A percentile compares a stretch with the other conserved stretches of the same genome.
Conservation (phyloP, 2,888 invertebrate species). For the Nemoura dubitans region DNA sequence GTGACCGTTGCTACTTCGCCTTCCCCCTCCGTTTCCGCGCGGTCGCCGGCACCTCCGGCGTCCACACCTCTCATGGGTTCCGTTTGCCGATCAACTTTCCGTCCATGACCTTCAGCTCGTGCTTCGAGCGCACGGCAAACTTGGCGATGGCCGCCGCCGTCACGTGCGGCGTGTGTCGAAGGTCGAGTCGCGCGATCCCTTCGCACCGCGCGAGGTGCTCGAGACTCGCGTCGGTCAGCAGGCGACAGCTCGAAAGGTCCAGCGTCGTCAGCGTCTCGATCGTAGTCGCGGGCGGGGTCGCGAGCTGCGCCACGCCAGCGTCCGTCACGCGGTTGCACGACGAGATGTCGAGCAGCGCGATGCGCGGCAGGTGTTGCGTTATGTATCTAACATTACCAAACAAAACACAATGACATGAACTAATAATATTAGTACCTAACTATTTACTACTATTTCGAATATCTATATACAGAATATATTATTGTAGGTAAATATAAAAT, state of each 20-base stretch:
- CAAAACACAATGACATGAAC: too few species aligned
- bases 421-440: too few species aligned
- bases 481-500: too few species aligned
- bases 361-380: constrained; percentile 77
- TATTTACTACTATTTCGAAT: too few species aligned
- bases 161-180: constrained; percentile 82
- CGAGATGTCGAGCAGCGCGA: constrained; percentile 81
- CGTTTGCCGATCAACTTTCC: constrained; percentile 49
- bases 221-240: constrained; percentile 82
- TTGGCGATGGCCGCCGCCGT: constrained; percentile 84
- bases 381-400: too few species aligned
- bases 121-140: constrained; percentile 68
- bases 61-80: not conserved
- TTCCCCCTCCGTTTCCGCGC: not conserved
- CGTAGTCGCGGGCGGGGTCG: constrained; percentile 74
- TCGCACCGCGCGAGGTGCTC: constrained; percentile 83
- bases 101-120: constrained; percentile 50
- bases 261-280: constrained; percentile 73
- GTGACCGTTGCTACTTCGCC: not conserved
- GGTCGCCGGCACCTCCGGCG: not conserved
- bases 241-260: constrained; percentile 82
- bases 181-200: constrained; percentile 75
- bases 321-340: constrained; percentile 90
- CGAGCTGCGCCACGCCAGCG: constrained; percentile 88
- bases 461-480: too few species aligned